Evolutionary conservation across 1,140 invertebrate genomes (phyloP), one percentile per base, ranked within the genome.

Genomic region (Aphelinus atriplicis): DNA sequence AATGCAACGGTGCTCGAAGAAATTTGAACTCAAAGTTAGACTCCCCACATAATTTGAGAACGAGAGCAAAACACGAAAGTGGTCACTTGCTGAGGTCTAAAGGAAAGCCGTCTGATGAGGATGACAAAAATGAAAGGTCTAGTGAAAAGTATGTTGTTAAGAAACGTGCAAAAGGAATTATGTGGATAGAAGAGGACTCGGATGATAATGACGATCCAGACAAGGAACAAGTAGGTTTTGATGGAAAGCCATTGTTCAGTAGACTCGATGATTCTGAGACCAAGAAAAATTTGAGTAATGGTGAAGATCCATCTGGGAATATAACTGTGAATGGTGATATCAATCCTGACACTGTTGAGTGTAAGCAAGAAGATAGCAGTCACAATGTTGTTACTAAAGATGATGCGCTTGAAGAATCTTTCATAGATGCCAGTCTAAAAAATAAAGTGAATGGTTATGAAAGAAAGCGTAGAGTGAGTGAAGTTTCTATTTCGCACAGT

Each of bases 91-190:
- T 88, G 3, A 83, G 87, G 1, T 88, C 87, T 1, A 88, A 88
- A 47, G 85, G 86, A 64, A 86, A 83, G 51, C 84, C 86, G 0
- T 84, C 82, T 81, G 78, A 81, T 56, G 86, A 87, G 10, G 77
- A 82, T 0, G 80, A 83, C 1, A 85, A 86, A 46, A 76, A 68
- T 42, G 80, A 75, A 68, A 85, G 87, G 0, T 53, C 48, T 4
- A 87, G 84, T 56, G 85, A 87, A 1, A 88, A 87, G 42, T 88
- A 81, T 60, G 86, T 83, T 1, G 87, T 88, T 51, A 88, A 86
- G 47, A 88, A 88, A 51, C 82, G 86, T 46, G 78, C 87, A 4
- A 88, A 88, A 62, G 86, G 86, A 26, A 87, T 86, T 3, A 86
- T 87, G 26, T 88, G 87, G 87, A 81, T 88, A 26, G 87, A 87